These are phyloP conservation scores for Gorsachius magnificus DNA, from an alignment of 2,797 vertebrate genomes.

Conservation along the genomic window DNA sequence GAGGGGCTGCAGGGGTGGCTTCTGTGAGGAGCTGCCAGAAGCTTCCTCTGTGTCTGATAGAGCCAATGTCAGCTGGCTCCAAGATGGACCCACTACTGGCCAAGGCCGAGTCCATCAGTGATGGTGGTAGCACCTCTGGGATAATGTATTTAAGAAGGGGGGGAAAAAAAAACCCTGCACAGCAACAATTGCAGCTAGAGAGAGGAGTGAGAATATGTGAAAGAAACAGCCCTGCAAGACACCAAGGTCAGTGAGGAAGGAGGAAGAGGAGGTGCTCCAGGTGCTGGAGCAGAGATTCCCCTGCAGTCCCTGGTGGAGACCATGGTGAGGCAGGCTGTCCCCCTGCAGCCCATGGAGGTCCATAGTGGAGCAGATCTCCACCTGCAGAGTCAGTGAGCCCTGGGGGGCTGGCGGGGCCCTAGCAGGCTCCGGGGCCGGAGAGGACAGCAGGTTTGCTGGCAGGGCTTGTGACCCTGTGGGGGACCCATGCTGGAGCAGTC, in stretches of 20 bases:
- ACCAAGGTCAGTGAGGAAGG: neutral
- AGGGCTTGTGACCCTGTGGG: neutral
- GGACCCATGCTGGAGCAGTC: too few species aligned
- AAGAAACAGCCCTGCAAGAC: neutral
- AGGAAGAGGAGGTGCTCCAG: too few species aligned
- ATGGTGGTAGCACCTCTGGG: fast-evolving
- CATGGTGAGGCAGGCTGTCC: neutral
- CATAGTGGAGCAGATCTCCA: neutral
- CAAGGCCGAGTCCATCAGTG: neutral
- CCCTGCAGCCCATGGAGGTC: neutral
- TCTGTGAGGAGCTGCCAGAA: neutral
- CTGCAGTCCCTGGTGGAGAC: neutral
- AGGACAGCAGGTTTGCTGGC: neutral
- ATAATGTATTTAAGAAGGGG: neutral
- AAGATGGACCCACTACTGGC: neutral
- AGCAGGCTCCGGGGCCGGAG: too few species aligned
- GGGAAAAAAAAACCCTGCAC: too few species aligned
- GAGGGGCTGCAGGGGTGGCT: neutral
- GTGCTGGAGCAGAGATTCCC: neutral
- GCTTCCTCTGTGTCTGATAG: neutral
- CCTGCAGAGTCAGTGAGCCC: too few species aligned
- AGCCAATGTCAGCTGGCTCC: neutral
- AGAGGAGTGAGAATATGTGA: neutral
- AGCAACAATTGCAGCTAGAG: neutral
- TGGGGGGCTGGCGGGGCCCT: too few species aligned